Base-by-base conservation (phyloP, 2,113 vertebrate genomes). In the Leuciscus idus region DNA sequence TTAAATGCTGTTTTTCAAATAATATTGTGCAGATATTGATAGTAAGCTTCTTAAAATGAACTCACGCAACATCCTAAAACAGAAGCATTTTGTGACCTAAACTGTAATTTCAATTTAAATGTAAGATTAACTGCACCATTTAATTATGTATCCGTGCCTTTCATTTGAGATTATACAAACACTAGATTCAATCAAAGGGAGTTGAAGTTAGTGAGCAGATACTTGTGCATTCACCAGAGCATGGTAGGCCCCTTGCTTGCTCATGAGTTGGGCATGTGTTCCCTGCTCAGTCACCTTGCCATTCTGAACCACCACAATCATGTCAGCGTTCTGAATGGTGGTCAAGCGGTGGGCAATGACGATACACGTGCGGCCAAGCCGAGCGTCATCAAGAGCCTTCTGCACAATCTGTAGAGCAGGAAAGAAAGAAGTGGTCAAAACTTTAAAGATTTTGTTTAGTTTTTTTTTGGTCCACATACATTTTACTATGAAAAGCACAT, bases 311-410 rank as follows among this genome's bases (percentile, higher is more conserved):
- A 95, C 94, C 0, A 89, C 93, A 4, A 96, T 97, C 30, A 90
- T 87, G 91, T 96, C 94, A 0, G 96, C 96, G 0, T 94, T 96
- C 88, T 96, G 95, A 89, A 95, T 93, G 73, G 96, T 95, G 88
- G 95, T 93, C 80, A 97, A 91, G 59, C 95, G 94, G 61, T 97
- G 96, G 33, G 96, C 95, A 0, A 96, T 96, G 87, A 96, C 85
- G 0, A 96, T 94, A 90, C 96, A 96, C 0, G 96, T 97, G 2
- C 94, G 94, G 3, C 95, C 96, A 83, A 92, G 85, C 43, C 94
- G 90, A 75, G 95, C 95, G 87, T 93, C 94, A 87, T 97, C 96
- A 81, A 96, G 93, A 0, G 95, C 96, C 81, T 96, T 94, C 86
- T 96, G 95, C 4, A 96, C 95, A 46, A 95, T 59, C 96, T 97